phyloP scores from a whole-genome alignment of 2,113 vertebrate species.

The Neotoma lepida region DNA sequence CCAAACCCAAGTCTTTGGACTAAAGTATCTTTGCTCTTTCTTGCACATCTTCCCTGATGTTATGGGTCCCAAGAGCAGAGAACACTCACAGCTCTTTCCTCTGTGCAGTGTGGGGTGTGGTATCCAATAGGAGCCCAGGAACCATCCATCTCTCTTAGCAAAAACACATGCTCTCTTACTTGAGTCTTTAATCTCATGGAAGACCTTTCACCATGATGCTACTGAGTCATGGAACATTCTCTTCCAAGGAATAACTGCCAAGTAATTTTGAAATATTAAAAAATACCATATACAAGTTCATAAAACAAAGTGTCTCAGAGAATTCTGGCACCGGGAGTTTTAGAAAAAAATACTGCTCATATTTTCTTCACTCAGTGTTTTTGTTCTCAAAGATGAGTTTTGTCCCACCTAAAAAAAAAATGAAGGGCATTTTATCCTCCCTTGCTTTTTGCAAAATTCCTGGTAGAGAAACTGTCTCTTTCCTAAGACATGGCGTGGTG shows the following conservation, averaged over 20 bases:
- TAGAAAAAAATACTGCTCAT: background rate
- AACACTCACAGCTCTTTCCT: background rate
- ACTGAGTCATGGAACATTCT: conserved; percentile 22
- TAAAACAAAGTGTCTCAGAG: conserved; percentile 33
- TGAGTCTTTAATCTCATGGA: background rate
- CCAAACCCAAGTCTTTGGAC: background rate
- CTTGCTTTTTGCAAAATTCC: background rate
- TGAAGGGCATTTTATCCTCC: background rate
- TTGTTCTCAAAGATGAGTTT: conserved; percentile 22
- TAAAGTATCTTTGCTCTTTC: background rate
- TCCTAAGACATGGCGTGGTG: background rate
- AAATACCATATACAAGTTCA: background rate
- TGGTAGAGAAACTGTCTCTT: background rate
- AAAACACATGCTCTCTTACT: background rate
- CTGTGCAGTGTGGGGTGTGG: background rate
- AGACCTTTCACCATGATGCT: background rate
- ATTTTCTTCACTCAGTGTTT: background rate
- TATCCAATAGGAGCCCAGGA: background rate
- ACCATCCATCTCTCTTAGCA: background rate
- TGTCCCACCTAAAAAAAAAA: background rate
- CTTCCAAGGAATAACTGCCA: conserved; percentile 28
- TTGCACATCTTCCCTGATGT: fast-evolving
- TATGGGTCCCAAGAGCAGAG: too few species aligned
- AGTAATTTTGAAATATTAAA: conserved; percentile 46
- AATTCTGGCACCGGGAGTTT: background rate